Base-by-base conservation (phyloP, 1,140 invertebrate species). In the Bombus sylvicola region DNA sequence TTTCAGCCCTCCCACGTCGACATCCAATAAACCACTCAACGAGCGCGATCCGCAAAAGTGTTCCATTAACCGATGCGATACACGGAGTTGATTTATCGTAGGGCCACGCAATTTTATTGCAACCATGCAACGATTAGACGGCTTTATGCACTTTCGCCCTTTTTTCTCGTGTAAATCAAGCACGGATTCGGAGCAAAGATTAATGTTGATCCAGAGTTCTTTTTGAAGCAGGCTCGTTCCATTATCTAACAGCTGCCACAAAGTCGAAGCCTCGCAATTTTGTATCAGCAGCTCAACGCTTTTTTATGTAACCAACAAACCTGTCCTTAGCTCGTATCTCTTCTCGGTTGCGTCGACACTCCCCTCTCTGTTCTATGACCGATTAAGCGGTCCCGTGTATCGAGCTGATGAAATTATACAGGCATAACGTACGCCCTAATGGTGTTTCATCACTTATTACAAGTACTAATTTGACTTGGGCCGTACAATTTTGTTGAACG, bases 301-400 rank as follows among this genome's bases (percentile, higher is more conserved):
- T 59, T 78, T 84, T 84, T 79, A 41, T 72, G 31, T 34, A 80
- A 80, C 39, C 39, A 28, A 28, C 41, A 64, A 85, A 85, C 83
- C 83, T 59, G 83, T 85, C 77, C 76, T 80, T 43, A 47, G 3
- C 41, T 13, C 25, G 34, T 34, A 15, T 6, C 34, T 22, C 47
- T 31, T 37, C 41, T 31, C 78, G 25, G 6, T 62, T 53, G 9
- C 66, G 41, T 25, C 83, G 18, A 34, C 57, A 39, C 39, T 71
- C 39, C 82, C 15, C 25, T 22, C 39, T 15, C 28, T 72, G 57
- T 34, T 79, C 83, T 80, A 85, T 80, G 66, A 85, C 66, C 83
- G 83, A 80, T 80, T 79, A 85, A 85, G 76, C 83, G 76, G 77
- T 72, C 22, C 77, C 66, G 22, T 85, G 83, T 85, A 85, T 80